Evolutionary conservation across 2,113 vertebrate species (phyloP).

Genomic region (Martes martes): DNA sequence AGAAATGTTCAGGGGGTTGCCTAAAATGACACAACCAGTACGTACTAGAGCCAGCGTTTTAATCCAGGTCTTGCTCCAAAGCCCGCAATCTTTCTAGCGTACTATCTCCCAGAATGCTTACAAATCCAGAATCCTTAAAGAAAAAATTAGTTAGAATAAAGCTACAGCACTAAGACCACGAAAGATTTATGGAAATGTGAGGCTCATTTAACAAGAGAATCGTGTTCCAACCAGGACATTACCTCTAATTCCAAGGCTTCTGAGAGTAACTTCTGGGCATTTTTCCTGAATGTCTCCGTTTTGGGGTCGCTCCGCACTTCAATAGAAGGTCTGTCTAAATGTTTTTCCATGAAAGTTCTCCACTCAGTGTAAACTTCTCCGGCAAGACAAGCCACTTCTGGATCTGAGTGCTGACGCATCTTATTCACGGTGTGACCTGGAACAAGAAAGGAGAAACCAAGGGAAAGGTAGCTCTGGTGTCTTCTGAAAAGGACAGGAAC

Average conservation of each 20-base stretch:
- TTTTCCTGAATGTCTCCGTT: constrained; percentile 90
- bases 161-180: not conserved
- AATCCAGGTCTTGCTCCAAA: not conserved
- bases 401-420: constrained; percentile 88
- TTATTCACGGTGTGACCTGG: constrained; percentile 92
- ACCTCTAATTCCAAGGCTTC: constrained; percentile 92
- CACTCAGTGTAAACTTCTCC: constrained; percentile 88
- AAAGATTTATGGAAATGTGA: not conserved
- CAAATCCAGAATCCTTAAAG: not conserved
- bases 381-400: constrained; percentile 88
- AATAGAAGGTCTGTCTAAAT: constrained; percentile 90
- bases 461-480: not conserved
- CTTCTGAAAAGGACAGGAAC: not conserved
- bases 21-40: not conserved
- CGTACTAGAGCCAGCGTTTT: not conserved
- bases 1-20: not conserved
- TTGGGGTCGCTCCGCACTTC: constrained; percentile 92
- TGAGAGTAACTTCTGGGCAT: constrained; percentile 89
- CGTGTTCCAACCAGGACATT: not conserved
- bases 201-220: not conserved
- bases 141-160: not conserved
- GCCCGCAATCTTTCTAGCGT: not conserved
- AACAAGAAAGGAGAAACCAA: constrained; percentile 6
- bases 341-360: constrained; percentile 89
- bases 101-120: not conserved